Base-by-base conservation (phyloP, 1,140 invertebrate genomes). In the Linepithema humile region DNA sequence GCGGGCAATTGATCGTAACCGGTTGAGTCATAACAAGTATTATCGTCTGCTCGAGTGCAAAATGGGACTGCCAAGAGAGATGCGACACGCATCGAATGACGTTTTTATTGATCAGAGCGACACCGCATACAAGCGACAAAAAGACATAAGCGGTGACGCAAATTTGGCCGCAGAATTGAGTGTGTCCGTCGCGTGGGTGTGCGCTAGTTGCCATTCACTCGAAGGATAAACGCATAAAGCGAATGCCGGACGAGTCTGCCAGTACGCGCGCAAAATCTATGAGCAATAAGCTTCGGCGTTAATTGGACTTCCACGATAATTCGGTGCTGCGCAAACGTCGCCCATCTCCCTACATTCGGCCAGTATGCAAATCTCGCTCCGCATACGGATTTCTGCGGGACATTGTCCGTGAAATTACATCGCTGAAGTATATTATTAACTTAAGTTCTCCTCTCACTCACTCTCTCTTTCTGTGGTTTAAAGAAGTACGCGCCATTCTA, bases 221-320 rank as follows among this genome's bases (percentile, higher is more conserved):
- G 73, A 48, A 45, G 29, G 20, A 50, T 32, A 64, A 48, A 62
- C 29, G 73, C 57, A 57, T 57, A 75, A 75, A 64, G 10, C 73
- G 40, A 23, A 75, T 64, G 7, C 40, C 57, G 9, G 26, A 4
- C 29, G 29, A n/a, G 29, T 48, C 29, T 62, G 40, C 29, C 57
- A 64, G 40, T 43, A 62, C 57, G 38, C 73, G 40, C 57, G 20
- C 55, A 55, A 55, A 23, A 48, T n/a, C 23, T 7, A 53, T 70
- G 69, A 70, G 64, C 62, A 55, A 67, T 50, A 43, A 69, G 50
- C 50, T 32, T 29, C 64, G 35, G 2, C 26, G n/a, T 80, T 80
- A 80, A 80, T 80, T 57, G 55, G 75, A 80, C 35, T 80, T 69
- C 12, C 20, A 9, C 15, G 38, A 70, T 77, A 60, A 80, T 17